Evolutionary conservation across 2,888 invertebrate genomes (phyloP).

Genomic region (Neuroscelio doddi): DNA sequence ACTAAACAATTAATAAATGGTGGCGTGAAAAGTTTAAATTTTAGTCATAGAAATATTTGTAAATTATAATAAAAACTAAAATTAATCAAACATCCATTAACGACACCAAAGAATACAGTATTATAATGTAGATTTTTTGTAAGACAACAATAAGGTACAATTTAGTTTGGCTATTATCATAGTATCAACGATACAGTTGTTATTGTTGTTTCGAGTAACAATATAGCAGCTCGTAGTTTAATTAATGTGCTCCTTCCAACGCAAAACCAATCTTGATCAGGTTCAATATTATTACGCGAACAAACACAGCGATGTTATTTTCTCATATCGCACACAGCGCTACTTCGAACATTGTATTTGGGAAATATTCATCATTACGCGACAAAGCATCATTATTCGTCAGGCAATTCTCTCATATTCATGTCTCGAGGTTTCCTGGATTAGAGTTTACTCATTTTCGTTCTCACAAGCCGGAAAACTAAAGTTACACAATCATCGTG

Average conservation of each 20-base stretch:
- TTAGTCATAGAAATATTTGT: too few species aligned
- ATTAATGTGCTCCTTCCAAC: constrained; percentile 32
- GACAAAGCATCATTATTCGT: constrained; percentile 27
- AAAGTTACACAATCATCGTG: constrained; percentile 21
- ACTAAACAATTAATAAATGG: too few species aligned
- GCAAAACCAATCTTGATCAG: constrained; percentile 36
- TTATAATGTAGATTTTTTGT: too few species aligned
- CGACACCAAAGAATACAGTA: too few species aligned
- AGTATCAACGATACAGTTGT: constrained; percentile 25
- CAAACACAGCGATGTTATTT: constrained; percentile 38
- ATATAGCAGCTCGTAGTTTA: constrained; percentile 42
- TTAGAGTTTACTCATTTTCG: background rate
- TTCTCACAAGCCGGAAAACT: constrained; percentile 12
- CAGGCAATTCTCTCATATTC: constrained; percentile 1
- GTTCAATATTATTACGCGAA: constrained; percentile 43
- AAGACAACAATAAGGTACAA: constrained; percentile 2
- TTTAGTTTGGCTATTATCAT: constrained; percentile 5
- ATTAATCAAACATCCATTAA: too few species aligned
- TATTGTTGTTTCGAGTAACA: constrained; percentile 23
- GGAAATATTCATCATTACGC: constrained; percentile 39
- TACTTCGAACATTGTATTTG: constrained; percentile 16
- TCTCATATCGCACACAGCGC: constrained; percentile 28
- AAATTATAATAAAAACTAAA: too few species aligned
- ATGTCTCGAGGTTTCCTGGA: background rate
- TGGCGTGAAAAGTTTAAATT: too few species aligned